Evolutionary conservation across 2,888 invertebrate genomes (phyloP).

Genomic region (Ennomos erosarius): DNA sequence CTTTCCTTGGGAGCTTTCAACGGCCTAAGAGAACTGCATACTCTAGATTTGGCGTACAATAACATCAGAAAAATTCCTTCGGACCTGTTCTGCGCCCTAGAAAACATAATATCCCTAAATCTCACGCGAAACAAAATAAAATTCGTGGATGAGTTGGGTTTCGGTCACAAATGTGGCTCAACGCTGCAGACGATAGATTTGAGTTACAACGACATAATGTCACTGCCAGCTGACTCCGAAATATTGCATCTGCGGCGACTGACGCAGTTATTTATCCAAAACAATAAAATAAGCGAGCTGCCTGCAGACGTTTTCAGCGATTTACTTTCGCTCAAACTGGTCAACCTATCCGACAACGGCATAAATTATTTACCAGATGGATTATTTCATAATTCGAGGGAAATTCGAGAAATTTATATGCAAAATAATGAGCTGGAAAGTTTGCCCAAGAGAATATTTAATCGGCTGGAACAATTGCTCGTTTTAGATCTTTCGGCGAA

Average conservation of each 20-base stretch:
- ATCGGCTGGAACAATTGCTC: slow-evolving; percentile 93
- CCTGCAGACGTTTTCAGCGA: slow-evolving; percentile 92
- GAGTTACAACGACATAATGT: slow-evolving; percentile 91
- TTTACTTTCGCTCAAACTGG: slow-evolving; percentile 90
- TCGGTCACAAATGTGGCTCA: slow-evolving; percentile 86
- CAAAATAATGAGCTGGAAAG: slow-evolving; percentile 94
- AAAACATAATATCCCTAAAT: slow-evolving; percentile 93
- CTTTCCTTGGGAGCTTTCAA: slow-evolving; percentile 89
- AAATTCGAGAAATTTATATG: slow-evolving; percentile 93
- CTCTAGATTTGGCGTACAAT: slow-evolving; percentile 91
- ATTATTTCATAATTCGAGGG: slow-evolving; percentile 92
- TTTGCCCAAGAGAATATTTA: slow-evolving; percentile 93
- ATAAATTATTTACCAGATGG: slow-evolving; percentile 92
- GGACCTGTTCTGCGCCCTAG: slow-evolving; percentile 91
- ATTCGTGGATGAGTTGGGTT: slow-evolving; percentile 91
- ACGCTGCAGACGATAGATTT: slow-evolving; percentile 92
- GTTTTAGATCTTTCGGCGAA: slow-evolving; percentile 94
- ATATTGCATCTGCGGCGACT: slow-evolving; percentile 91
- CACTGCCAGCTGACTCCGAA: slow-evolving; percentile 90
- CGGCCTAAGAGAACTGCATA: slow-evolving; percentile 91
- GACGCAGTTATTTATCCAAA: slow-evolving; percentile 91
- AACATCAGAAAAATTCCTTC: slow-evolving; percentile 92
- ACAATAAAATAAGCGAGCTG: slow-evolving; percentile 92
- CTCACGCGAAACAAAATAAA: slow-evolving; percentile 93
- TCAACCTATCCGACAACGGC: slow-evolving; percentile 95